Base-by-base conservation (phyloP, 2,113 vertebrate genomes). In the Oenanthe melanoleuca region DNA sequence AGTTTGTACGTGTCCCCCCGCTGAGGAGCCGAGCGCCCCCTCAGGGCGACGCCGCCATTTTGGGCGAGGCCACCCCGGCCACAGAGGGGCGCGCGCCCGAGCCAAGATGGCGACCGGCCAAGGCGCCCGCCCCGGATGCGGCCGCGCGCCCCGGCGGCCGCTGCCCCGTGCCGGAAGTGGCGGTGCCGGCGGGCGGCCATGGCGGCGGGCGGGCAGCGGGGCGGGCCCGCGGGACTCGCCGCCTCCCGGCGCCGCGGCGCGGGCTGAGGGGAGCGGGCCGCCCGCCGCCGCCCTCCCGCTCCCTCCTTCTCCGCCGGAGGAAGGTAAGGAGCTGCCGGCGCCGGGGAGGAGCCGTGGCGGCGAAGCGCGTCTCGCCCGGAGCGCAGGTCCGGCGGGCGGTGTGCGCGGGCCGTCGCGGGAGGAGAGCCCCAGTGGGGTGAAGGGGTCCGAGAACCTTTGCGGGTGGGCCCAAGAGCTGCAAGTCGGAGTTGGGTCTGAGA, bases 241-340 rank as follows among this genome's bases (percentile, higher is more conserved):
- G 37, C n/a, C 59, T 57, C 84, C 23, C 37, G 81, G 69, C 56
- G 79, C 75, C 67, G 77, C 31, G 89, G 66, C n/a, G 86, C 65
- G 77, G 95, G 95, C 69, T 92, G 91, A 93, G 86, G 93, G 93
- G 93, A 95, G 87, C 94, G 95, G 95, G 92, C 89, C 24, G 89
- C 83, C 80, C 40, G 72, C 50, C 50, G 69, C 88, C 56, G 88
- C 57, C 74, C 70, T 87, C 86, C 95, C 89, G 80, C 95, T 92
- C 95, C 95, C 92, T 96, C 14, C 92, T 96, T 96, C 87, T 96
- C 74, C 34, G 21, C 34, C 12, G 31, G 61, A 88, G 79, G 71
- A 88, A 96, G 96, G 96, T 96, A 71, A 88, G 91, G 5, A 23
- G 34, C 42, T 77, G 24, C 56, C 12, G 28, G 79, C 6, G 69